Evolutionary conservation across 2,888 invertebrate species (phyloP).

Genomic region (Apotomis capreana): DNA sequence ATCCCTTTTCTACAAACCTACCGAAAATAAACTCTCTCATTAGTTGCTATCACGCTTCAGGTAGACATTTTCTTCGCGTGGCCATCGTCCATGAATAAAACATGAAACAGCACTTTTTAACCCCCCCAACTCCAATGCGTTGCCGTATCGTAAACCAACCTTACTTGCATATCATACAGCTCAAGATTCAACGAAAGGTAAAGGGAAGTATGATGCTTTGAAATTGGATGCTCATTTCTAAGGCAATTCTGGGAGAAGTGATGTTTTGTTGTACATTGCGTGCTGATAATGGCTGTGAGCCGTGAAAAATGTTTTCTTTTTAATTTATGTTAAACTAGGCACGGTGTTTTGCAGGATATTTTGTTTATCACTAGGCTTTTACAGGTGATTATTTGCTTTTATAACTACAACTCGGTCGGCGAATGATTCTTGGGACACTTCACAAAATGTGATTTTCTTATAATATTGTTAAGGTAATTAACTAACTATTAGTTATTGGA

Average conservation of each 20-base stretch:
- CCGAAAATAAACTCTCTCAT: conserved; percentile 28
- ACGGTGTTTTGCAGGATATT: neutral
- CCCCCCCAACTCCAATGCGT: neutral
- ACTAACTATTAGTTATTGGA: too few relatives aligned
- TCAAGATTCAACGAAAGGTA: neutral
- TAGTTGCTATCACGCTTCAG: conserved; percentile 28
- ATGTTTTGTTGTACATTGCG: conserved; percentile 35
- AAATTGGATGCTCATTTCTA: neutral
- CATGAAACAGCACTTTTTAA: conserved; percentile 11
- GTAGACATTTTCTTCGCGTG: conserved; percentile 38
- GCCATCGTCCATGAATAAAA: conserved; percentile 35
- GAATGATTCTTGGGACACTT: too few relatives aligned
- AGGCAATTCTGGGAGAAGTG: conserved; percentile 32
- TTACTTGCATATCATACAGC: neutral
- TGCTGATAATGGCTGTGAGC: conserved; percentile 33
- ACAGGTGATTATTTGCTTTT: neutral
- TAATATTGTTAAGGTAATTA: too few relatives aligned
- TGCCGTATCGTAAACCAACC: neutral
- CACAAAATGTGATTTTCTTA: too few relatives aligned
- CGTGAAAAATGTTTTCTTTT: conserved; percentile 10
- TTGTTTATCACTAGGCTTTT: neutral
- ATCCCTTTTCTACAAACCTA: conserved; percentile 4
- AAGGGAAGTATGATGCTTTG: neutral
- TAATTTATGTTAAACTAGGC: conserved; percentile 8
- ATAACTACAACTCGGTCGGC: too few relatives aligned